phyloP scores from a whole-genome alignment of 2,113 vertebrate species.

The Puma concolor region DNA sequence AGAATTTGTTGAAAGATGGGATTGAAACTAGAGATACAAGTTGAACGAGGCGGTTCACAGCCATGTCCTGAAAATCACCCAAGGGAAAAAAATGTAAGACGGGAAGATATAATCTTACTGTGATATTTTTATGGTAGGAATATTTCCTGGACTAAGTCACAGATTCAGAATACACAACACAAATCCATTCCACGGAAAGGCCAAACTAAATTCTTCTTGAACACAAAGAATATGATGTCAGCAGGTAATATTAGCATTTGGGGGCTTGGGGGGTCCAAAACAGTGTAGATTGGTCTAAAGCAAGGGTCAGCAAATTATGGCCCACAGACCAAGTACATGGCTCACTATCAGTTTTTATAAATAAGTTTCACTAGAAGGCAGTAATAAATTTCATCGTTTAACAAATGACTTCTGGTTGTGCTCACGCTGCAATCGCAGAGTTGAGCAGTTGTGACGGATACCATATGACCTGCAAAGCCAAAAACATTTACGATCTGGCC shows the following conservation, averaged over 20 bases:
- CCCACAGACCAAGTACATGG: neutral
- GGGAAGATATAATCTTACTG: conserved; percentile 50
- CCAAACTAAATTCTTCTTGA: conserved; percentile 1
- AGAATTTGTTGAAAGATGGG: conserved; percentile 67
- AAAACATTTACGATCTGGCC: neutral
- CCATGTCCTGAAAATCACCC: conserved; percentile 43
- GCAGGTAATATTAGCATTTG: neutral
- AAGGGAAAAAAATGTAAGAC: conserved; percentile 38
- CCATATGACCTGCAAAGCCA: neutral
- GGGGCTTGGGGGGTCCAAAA: neutral
- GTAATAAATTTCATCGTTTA: neutral
- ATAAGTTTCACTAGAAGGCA: conserved; percentile 42
- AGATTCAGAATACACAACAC: conserved; percentile 41
- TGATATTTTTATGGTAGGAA: conserved; percentile 56
- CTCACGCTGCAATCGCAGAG: neutral
- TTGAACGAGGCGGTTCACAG: conserved; percentile 25
- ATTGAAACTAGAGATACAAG: conserved; percentile 57
- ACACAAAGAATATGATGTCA: neutral
- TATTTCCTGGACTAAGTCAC: conserved; percentile 58
- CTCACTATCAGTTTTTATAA: neutral
- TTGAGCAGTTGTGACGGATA: neutral
- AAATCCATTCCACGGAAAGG: conserved; percentile 23
- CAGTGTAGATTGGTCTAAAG: neutral
- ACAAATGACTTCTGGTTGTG: neutral
- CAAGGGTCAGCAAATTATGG: neutral